Evolutionary conservation across 2,888 invertebrate species (phyloP), one percentile per base, ranked within the genome.

Genomic region (Copidosoma aretas): DNA sequence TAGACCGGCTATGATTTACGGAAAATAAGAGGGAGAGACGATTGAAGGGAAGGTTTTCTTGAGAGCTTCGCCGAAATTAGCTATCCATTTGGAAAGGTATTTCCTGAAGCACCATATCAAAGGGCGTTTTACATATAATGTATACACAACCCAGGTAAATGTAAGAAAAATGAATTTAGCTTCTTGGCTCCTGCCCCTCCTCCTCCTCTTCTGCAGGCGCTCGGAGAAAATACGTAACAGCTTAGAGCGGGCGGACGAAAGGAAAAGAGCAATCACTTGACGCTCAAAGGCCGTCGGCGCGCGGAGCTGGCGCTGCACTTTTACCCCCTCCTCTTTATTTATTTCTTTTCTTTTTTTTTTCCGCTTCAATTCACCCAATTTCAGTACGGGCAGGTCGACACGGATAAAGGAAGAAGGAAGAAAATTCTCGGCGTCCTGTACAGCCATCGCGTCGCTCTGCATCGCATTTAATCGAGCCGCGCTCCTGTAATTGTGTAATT

Each of bases 11-110:
- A 14, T 41, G 41, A 41, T 41, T 10, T 41, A 41, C 41, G 41
- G 41, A 41, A 41, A 41, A 14, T 10, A 14, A 41, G 41, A 41
- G 41, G 14, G 41, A 41, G 41, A 41, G 41, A 41, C 24, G 39
- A 67, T 57, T 39, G 32, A 46, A 24, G 46, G 52, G 46, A 39
- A 56, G 25, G 8, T 24, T 19, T 53, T 46, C 19, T 56, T 64
- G 60, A 60, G 43, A 17, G 52, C 54, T 32, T 60, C 51, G n/a
- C 59, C n/a, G 32, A 70, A 71, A 71, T 71, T 62, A 65, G 62
- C 24, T 43, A 53, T 71, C 63, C 60, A 59, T n/a, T n/a, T n/a
- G n/a, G 46, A n/a, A 63, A 53, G n/a, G 39, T 19, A n/a, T 62
- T 41, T 58, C 49, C 25, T 0, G 17, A 8, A 19, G 60, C 46